Percentiles rank a stretch among this genome's conserved stretches.
Evolutionary conservation across 2,113 vertebrate genomes (phyloP).

Genomic region (Eulemur macaco): DNA sequence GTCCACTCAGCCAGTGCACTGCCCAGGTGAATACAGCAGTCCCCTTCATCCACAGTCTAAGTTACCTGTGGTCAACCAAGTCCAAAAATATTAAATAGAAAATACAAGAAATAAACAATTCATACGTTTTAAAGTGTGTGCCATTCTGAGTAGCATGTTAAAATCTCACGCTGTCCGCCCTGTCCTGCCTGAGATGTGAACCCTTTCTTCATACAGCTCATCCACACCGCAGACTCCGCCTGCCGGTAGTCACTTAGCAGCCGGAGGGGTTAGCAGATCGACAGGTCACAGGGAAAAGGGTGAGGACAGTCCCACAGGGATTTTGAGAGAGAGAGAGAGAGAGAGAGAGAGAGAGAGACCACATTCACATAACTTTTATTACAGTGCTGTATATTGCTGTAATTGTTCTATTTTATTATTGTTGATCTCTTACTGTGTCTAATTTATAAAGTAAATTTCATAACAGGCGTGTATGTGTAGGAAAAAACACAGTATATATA

Average conservation of each 20-base stretch:
- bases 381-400: neutral
- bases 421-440: neutral
- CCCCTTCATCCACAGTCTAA: neutral
- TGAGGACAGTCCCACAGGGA: neutral
- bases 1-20: accelerated
- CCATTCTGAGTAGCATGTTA: neutral
- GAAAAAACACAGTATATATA: neutral
- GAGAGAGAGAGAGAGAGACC: neutral
- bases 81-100: neutral
- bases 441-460: neutral
- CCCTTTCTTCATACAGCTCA: neutral
- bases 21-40: accelerated
- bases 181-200: neutral
- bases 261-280: neutral
- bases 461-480: neutral
- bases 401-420: neutral
- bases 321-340: neutral
- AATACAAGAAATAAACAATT: neutral
- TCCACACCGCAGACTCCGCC: neutral
- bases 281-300: neutral
- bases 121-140: neutral
- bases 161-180: neutral
- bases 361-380: neutral
- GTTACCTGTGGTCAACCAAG: neutral
- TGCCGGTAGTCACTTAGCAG: neutral